A percentile compares a stretch with the other conserved stretches of the same genome.
Conservation (phyloP, 2,113 vertebrate genomes). For the Thalassoma bifasciatum region DNA sequence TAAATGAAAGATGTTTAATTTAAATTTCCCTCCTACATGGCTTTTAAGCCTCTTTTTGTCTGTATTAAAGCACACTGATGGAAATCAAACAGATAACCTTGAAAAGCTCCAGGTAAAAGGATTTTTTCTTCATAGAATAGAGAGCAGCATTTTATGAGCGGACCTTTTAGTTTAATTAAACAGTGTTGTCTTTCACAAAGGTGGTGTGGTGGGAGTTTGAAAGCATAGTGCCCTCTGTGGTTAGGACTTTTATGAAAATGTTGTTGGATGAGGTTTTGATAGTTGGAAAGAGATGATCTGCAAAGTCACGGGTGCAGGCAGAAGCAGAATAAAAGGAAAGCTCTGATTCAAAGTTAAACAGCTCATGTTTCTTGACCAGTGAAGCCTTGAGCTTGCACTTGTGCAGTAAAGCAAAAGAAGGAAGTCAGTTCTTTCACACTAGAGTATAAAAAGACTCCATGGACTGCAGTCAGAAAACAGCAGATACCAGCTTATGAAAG, state of each 20-base stretch:
- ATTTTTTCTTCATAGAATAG: conserved; percentile 1
- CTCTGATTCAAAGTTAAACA: no score
- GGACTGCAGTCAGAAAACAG: no score
- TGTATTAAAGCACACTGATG: not conserved
- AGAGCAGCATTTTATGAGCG: not conserved
- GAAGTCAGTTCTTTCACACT: no score
- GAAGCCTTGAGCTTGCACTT: no score
- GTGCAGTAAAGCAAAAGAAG: no score
- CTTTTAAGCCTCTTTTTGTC: not conserved
- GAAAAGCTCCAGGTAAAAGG: not conserved
- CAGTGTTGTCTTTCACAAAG: not conserved
- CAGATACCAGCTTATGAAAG: no score
- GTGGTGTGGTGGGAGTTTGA: not conserved
- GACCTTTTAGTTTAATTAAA: conserved; percentile 7
- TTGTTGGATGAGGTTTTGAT: not conserved
- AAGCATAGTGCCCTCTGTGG: not conserved
- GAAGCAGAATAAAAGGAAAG: no score
- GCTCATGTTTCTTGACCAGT: no score
- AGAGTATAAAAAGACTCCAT: no score
- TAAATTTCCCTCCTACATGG: not conserved
- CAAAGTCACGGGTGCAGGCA: not conserved
- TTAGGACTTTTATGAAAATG: not conserved
- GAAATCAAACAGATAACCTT: conserved; percentile 6
- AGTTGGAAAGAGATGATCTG: not conserved
- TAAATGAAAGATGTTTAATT: not conserved